phyloP scores from a whole-genome alignment of 2,113 vertebrate species.

The Ictalurus furcatus region DNA sequence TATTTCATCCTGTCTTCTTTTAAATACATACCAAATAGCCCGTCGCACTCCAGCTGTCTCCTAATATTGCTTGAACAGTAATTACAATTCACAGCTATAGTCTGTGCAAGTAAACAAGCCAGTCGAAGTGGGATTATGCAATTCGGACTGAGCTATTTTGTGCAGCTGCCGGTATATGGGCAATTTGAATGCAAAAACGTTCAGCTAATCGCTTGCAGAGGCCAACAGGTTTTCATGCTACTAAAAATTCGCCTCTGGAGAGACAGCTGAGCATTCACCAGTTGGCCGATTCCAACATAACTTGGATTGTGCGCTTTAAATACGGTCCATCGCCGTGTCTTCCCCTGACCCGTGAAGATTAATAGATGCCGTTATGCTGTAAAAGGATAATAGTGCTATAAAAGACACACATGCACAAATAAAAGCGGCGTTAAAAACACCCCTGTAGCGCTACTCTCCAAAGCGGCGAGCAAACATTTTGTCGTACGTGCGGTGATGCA shows the following conservation, averaged over 20 bases:
- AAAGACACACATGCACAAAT: constrained; percentile 6
- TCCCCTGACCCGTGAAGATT: constrained; percentile 14
- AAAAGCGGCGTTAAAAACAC: constrained; percentile 6
- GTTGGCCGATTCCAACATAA: background rate
- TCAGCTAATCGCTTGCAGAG: constrained; percentile 3
- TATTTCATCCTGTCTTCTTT: background rate
- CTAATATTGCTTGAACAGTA: constrained; percentile 21
- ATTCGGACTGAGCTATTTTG: constrained; percentile 28
- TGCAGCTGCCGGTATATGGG: constrained; percentile 10
- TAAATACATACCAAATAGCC: constrained; percentile 13
- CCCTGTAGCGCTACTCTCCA: background rate
- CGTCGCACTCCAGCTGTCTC: constrained; percentile 3
- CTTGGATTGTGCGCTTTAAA: background rate
- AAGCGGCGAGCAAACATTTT: background rate
- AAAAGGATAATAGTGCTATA: constrained; percentile 18
- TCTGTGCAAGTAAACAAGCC: constrained; percentile 1
- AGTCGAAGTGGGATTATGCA: constrained; percentile 25
- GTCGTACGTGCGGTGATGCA: background rate
- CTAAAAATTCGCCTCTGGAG: constrained; percentile 19
- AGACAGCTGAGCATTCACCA: background rate
- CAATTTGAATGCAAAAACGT: constrained; percentile 32
- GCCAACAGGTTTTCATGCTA: constrained; percentile 25
- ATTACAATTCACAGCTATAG: constrained; percentile 29
- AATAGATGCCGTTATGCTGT: background rate
- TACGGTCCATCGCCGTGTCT: background rate